phyloP scores from a whole-genome alignment of 1,140 invertebrate genomes.

The Lithobius niger region DNA sequence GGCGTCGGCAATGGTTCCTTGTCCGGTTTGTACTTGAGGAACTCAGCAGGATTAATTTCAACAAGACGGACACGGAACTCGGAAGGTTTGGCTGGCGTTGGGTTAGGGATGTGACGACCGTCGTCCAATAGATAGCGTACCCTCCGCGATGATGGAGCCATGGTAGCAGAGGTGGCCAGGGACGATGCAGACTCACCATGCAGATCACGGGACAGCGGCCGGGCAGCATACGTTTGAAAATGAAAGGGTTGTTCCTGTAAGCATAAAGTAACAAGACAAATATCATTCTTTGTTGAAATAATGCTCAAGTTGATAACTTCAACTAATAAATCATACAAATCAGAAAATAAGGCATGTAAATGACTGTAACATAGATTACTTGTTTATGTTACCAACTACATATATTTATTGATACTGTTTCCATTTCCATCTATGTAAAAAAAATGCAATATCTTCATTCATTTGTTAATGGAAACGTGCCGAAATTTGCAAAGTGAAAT shows the following conservation, averaged over 20 bases:
- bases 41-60: constrained; percentile 81
- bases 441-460: too few species aligned
- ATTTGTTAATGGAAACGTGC: too few species aligned
- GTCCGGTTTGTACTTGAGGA: constrained; percentile 82
- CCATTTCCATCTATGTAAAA: too few species aligned
- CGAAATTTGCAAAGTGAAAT: too few species aligned
- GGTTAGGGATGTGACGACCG: constrained; percentile 49
- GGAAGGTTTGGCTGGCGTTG: constrained; percentile 45
- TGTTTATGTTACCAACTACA: too few species aligned
- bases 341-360: too few species aligned
- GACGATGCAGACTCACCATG: too few species aligned
- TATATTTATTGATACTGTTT: too few species aligned
- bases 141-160: constrained; percentile 54
- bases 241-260: constrained; percentile 8
- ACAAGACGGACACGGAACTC: constrained; percentile 29
- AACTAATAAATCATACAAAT: too few species aligned
- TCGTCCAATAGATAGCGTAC: constrained; percentile 65
- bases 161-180: constrained; percentile 31
- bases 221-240: not conserved
- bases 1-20: constrained; percentile 32
- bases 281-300: too few species aligned
- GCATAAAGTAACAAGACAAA: not conserved
- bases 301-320: too few species aligned
- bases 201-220: not conserved
- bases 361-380: too few species aligned